These are phyloP conservation scores for Stenurella melanura DNA, from an alignment of 2,888 invertebrate species.

Conservation along the genomic window DNA sequence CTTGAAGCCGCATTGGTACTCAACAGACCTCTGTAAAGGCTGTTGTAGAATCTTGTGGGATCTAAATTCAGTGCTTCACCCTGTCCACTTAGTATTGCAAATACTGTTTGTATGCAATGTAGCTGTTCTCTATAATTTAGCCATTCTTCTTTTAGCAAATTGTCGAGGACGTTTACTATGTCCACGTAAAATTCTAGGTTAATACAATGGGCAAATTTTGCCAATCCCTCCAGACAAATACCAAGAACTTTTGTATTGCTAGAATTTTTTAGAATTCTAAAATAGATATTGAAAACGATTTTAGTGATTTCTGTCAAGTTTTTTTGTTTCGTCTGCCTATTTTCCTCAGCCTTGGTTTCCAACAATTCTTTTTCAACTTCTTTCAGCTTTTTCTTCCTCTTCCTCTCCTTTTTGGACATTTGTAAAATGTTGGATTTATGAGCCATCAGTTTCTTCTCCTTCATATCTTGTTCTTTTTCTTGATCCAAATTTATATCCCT, in stretches of 20 bases:
- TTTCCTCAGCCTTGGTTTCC: constrained; percentile 94
- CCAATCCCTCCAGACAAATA: constrained; percentile 91
- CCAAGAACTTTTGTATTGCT: constrained; percentile 85
- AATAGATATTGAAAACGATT: constrained; percentile 94
- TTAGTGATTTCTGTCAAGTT: constrained; percentile 92
- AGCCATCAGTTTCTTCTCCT: constrained; percentile 85
- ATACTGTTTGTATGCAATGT: constrained; percentile 92
- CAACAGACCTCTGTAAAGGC: constrained; percentile 84
- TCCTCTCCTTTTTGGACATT: constrained; percentile 90
- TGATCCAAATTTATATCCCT: constrained; percentile 86
- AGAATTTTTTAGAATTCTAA: constrained; percentile 90
- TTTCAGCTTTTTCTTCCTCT: constrained; percentile 89
- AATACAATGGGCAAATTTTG: constrained; percentile 96
- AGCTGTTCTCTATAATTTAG: constrained; percentile 82
- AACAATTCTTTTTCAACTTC: constrained; percentile 91
- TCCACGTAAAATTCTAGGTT: constrained; percentile 97
- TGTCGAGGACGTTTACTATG: constrained; percentile 87
- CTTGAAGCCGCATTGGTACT: constrained; percentile 80
- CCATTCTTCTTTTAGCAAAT: constrained; percentile 80
- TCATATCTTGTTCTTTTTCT: constrained; percentile 83
- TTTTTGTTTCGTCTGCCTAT: constrained; percentile 83
- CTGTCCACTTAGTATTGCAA: constrained; percentile 91
- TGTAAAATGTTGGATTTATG: constrained; percentile 87
- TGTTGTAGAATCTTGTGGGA: constrained; percentile 89
- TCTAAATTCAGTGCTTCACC: constrained; percentile 93